Conservation (phyloP, 2,797 vertebrate species). For the Eulemur rubriventer region DNA sequence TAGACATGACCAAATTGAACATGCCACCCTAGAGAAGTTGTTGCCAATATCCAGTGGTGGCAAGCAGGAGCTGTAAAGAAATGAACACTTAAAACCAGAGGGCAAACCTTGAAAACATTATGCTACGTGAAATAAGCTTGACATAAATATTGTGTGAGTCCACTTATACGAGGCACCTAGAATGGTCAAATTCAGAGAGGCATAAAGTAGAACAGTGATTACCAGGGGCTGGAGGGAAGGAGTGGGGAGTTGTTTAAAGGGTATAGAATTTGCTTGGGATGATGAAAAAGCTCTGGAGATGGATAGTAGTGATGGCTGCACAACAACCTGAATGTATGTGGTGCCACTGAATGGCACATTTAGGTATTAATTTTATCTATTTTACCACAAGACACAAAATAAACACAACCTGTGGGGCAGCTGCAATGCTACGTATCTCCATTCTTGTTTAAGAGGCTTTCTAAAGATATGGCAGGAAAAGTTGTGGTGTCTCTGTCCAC, state of each 20-base stretch:
- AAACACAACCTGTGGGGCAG: neutral
- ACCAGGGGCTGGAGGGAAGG: neutral
- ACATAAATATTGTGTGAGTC: neutral
- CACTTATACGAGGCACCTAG: neutral
- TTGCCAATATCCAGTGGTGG: neutral
- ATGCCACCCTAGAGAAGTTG: neutral
- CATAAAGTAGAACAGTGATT: neutral
- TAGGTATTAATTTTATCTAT: neutral
- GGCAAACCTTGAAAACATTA: neutral
- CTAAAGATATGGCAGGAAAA: neutral
- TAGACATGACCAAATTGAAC: neutral
- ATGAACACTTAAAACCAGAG: neutral
- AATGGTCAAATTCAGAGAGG: neutral
- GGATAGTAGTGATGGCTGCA: neutral
- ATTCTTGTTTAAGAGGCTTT: neutral
- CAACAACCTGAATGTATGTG: neutral
- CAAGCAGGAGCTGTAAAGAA: neutral
- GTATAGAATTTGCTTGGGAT: neutral
- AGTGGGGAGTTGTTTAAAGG: neutral
- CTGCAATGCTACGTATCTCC: neutral
- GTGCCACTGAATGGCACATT: neutral
- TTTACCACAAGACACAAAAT: neutral
- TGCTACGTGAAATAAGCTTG: neutral
- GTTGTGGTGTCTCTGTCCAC: neutral
- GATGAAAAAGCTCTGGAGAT: neutral